Evolutionary conservation across 2,113 vertebrate species (phyloP).

Genomic region (Tricholaema leucomelas): DNA sequence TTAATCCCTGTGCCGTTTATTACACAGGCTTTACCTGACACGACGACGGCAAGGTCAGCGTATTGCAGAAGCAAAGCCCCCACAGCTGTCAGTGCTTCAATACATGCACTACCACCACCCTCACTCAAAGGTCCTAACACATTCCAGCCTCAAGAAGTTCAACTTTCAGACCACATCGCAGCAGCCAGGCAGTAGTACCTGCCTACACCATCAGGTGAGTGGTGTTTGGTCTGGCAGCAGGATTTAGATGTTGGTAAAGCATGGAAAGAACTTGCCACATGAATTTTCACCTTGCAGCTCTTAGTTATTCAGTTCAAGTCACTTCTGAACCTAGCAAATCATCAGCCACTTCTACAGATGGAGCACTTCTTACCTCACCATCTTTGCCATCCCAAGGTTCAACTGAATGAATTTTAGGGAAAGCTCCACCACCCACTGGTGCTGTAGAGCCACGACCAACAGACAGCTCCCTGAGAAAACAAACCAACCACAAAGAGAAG

Average conservation of each 20-base stretch:
- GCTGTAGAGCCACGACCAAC: conserved; percentile 93
- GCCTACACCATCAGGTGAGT: neutral
- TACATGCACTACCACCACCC: neutral
- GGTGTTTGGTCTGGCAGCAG: neutral
- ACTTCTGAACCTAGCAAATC: neutral
- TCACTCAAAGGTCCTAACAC: neutral
- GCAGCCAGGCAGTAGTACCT: neutral
- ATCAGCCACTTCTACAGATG: neutral
- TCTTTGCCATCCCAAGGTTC: conserved; percentile 95
- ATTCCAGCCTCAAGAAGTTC: neutral
- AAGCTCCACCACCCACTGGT: conserved; percentile 84
- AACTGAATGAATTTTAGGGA: conserved; percentile 84
- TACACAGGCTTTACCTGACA: neutral
- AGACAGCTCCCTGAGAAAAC: conserved; percentile 85
- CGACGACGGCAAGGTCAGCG: neutral
- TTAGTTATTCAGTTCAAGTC: neutral
- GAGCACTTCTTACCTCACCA: conserved; percentile 84
- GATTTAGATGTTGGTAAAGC: neutral
- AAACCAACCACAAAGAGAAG: neutral
- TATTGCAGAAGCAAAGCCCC: neutral
- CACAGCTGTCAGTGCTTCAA: neutral
- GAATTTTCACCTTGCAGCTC: neutral
- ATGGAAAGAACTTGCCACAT: neutral
- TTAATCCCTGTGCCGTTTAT: neutral
- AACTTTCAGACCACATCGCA: neutral